These are phyloP conservation scores for Myotis planiceps DNA, from an alignment of 2,797 vertebrate genomes.

Conservation along the genomic window DNA sequence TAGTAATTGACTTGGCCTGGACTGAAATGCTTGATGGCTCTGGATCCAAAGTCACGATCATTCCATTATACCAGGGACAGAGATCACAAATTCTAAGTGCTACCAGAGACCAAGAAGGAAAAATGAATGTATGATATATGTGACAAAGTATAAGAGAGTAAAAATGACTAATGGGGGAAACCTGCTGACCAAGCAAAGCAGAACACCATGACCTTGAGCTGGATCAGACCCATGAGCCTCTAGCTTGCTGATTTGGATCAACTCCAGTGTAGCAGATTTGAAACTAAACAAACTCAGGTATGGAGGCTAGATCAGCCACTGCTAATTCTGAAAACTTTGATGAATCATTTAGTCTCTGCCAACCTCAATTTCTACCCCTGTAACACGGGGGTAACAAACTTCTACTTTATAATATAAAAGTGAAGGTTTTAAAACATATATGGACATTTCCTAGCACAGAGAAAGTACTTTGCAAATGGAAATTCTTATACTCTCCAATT, in stretches of 20 bases:
- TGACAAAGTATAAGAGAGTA: not conserved
- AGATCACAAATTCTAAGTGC: not conserved
- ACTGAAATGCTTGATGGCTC: not conserved
- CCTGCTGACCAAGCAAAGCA: not conserved
- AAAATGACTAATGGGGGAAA: not conserved
- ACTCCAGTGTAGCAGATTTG: not conserved
- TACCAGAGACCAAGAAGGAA: not conserved
- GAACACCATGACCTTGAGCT: not conserved
- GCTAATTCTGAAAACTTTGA: conserved; percentile 7
- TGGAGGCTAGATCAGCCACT: not conserved
- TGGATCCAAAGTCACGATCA: not conserved
- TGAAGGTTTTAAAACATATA: not conserved
- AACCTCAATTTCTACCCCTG: not conserved
- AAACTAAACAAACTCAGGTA: not conserved
- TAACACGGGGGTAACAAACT: not conserved
- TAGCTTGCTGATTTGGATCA: not conserved
- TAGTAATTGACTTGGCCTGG: not conserved
- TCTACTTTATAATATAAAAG: not conserved
- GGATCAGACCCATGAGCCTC: not conserved
- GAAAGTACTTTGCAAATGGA: not conserved
- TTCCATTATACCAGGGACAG: not conserved
- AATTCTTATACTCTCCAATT: not conserved
- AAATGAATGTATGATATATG: not conserved
- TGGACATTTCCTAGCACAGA: not conserved
- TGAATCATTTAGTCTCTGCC: not conserved